A percentile compares a stretch with the other conserved stretches of the same genome.
These are phyloP conservation scores for Pterois miles DNA, from an alignment of 2,797 vertebrate genomes.

Conservation along the genomic window DNA sequence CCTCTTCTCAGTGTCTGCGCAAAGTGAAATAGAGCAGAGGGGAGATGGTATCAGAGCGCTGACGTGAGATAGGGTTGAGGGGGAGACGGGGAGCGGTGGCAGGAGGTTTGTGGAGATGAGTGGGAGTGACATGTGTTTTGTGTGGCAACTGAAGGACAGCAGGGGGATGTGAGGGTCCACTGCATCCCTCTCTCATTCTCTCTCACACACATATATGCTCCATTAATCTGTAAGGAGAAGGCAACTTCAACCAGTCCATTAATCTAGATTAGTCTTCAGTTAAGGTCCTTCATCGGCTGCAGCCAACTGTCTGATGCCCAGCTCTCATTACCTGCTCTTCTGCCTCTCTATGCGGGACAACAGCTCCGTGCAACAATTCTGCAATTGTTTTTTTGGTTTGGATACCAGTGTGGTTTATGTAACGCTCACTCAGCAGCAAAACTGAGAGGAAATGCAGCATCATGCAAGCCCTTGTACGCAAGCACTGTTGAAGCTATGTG, in stretches of 20 bases:
- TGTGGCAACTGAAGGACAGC: conserved; percentile 61
- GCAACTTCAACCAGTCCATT: conserved; percentile 55
- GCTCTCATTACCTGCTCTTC: conserved; percentile 42
- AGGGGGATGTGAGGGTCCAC: conserved; percentile 33
- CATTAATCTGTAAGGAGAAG: conserved; percentile 39
- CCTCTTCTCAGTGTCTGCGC: conserved; percentile 42
- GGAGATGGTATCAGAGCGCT: conserved; percentile 64
- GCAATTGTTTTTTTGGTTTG: conserved; percentile 17
- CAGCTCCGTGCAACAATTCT: conserved; percentile 22
- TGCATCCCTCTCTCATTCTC: conserved; percentile 3
- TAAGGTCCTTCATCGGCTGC: conserved; percentile 61
- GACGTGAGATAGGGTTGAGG: conserved; percentile 64
- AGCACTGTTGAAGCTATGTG: conserved; percentile 40
- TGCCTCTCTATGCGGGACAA: conserved; percentile 9
- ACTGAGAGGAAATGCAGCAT: conserved; percentile 72
- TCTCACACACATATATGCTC: conserved; percentile 13
- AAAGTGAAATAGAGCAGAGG: conserved; percentile 65
- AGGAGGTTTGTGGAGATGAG: conserved; percentile 40
- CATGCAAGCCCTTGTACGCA: conserved; percentile 54
- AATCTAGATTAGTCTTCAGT: conserved; percentile 71
- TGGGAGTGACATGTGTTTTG: conserved; percentile 48
- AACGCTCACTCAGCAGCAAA: conserved; percentile 56
- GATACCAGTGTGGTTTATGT: conserved; percentile 46
- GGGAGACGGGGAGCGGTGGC: conserved; percentile 41
- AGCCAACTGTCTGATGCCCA: conserved; percentile 33